Percentiles rank a stretch among this genome's conserved stretches.
These are phyloP conservation scores for Boloria euphrosyne DNA, from an alignment of 2,888 invertebrate genomes.

Conservation along the genomic window DNA sequence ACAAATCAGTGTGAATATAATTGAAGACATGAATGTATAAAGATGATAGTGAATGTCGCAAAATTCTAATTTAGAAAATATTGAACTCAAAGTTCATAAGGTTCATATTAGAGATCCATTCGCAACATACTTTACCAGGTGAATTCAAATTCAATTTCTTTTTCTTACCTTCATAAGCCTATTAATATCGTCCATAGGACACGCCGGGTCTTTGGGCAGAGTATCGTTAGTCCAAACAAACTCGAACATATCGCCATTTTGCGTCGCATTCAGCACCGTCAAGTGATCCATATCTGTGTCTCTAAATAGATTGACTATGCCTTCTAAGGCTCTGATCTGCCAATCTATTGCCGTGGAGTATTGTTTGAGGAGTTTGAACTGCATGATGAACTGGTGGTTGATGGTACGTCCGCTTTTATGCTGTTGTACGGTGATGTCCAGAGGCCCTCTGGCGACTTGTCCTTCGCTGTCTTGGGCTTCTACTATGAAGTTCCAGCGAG, in stretches of 20 bases:
- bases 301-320: constrained; percentile 81
- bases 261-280: constrained; percentile 86
- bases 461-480: constrained; percentile 91
- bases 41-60: too few species aligned
- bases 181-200: constrained; percentile 89
- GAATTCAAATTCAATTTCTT: too few species aligned
- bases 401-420: constrained; percentile 89
- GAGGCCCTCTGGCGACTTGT: constrained; percentile 85
- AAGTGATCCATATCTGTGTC: constrained; percentile 85
- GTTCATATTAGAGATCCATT: too few species aligned
- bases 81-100: too few species aligned
- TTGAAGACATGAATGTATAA: too few species aligned
- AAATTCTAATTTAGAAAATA: too few species aligned
- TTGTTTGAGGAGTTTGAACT: constrained; percentile 74
- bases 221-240: constrained; percentile 94
- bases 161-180: constrained; percentile 83
- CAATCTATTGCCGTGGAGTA: constrained; percentile 88
- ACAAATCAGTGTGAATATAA: too few species aligned
- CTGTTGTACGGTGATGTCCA: constrained; percentile 91
- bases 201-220: constrained; percentile 86
- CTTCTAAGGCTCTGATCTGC: constrained; percentile 87
- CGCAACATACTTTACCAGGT: too few species aligned
- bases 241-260: constrained; percentile 82
- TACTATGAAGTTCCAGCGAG: constrained; percentile 90
- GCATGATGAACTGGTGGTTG: constrained; percentile 91